Evolutionary conservation across 2,113 vertebrate genomes (phyloP).

Genomic region (Periophthalmodon schlosseri): DNA sequence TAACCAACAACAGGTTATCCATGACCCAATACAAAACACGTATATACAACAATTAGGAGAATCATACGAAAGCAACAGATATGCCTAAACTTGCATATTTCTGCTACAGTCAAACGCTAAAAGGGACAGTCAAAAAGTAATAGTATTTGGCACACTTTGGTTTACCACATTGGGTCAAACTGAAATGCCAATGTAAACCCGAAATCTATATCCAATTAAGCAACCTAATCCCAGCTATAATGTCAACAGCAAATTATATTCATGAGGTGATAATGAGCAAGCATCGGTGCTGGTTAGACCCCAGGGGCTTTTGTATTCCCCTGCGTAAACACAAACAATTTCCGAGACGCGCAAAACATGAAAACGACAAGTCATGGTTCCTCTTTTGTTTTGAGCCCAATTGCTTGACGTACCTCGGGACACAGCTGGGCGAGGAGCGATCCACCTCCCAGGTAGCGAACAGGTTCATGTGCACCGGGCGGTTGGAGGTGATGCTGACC

Average conservation of each 20-base stretch:
- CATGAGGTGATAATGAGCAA: conserved; percentile 5
- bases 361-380: conserved; percentile 29
- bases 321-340: conserved; percentile 28
- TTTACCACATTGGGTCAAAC: neutral
- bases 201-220: neutral
- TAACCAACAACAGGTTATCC: neutral
- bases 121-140: neutral
- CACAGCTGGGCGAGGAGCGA: conserved; percentile 88
- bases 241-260: conserved; percentile 1
- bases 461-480: conserved; percentile 91
- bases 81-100: neutral
- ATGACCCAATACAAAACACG: neutral
- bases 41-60: no score
- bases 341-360: neutral
- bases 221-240: conserved; percentile 2
- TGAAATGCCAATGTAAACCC: neutral
- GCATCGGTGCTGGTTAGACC: neutral
- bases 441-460: conserved; percentile 93
- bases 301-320: conserved; percentile 11
- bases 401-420: conserved; percentile 81
- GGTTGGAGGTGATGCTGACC: conserved; percentile 79
- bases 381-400: neutral
- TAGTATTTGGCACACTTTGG: neutral
- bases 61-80: neutral
- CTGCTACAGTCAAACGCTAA: neutral